Evolutionary conservation across 1,140 invertebrate species (phyloP), one percentile per base, ranked within the genome.

Genomic region (Apis laboriosa): DNA sequence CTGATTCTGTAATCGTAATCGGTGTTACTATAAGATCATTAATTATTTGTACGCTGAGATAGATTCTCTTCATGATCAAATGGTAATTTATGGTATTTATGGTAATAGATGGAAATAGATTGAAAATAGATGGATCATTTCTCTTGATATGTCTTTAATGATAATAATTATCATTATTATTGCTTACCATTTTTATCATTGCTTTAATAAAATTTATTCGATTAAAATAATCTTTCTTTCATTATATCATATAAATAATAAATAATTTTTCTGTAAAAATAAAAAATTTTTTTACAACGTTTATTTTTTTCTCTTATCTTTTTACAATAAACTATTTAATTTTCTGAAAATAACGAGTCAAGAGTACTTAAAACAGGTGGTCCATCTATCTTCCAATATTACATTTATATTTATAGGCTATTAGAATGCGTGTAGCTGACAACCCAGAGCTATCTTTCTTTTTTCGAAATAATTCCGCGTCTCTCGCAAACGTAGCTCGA

Each of bases 371-470:
- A 21, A 75, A 66, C 17, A 24, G 13, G 11, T 66, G 75, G 19
- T 34, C 77, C 67, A 79, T 72, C 77, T 79, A 72, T 53, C 68
- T 72, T 49, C 19, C 58, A 63, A 63, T 19, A 24, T 79, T 72
- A 53, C 34, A 28, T 49, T 28, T 28, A 70, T 64, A 61, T 34
- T 71, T 53, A n/a, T 43, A 9, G 12, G 21, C 7, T 49, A 77
- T 60, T 53, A 68, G 17, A 68, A 51, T 17, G 1, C 3, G 13
- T 21, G 24, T 28, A 76, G 24, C 49, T 61, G 24, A 74, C 34
- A 24, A 51, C 9, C 43, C 34, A 3, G 43, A n/a, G 17, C 1
- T 73, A 55, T 55, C 55, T 49, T 64, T 49, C 9, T 49, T 19
- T 17, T 15, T 9, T 55, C 5, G 1, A 80, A 77, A 43, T 55